Conservation (phyloP, 2,888 invertebrate species). For the Pegoplata infirma region DNA sequence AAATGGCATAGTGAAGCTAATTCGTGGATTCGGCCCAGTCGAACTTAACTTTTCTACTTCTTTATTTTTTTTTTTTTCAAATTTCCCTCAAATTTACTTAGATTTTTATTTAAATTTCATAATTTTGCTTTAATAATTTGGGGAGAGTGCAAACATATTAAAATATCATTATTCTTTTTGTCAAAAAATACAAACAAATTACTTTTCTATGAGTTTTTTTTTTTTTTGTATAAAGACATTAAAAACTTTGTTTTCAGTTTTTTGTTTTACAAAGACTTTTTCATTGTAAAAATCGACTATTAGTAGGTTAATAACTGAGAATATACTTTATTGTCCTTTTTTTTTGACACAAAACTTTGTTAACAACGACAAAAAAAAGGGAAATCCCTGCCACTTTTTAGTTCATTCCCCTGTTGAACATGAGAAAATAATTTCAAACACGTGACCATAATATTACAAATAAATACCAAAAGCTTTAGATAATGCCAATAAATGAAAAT, state of each 20-base stretch:
- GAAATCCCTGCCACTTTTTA: not conserved
- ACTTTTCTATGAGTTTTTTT: not conserved
- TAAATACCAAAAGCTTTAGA: not conserved
- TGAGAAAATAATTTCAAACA: constrained; percentile 11
- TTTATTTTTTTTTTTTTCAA: no score
- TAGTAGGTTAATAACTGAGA: not conserved
- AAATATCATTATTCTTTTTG: no score
- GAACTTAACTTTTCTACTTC: no score
- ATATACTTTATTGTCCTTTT: not conserved
- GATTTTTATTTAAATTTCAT: no score
- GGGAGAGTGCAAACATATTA: no score
- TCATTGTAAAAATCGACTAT: no score
- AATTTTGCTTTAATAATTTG: no score
- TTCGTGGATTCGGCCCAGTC: no score
- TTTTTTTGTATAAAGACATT: not conserved
- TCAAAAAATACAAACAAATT: not conserved
- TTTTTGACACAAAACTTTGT: not conserved
- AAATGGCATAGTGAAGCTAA: no score
- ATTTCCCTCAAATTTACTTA: no score
- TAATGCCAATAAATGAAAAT: not conserved
- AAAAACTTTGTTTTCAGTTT: not conserved
- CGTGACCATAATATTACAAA: constrained; percentile 8
- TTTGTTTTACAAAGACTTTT: not conserved
- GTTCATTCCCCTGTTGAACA: no score
- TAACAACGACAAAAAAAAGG: not conserved